Conservation (phyloP, 2,888 invertebrate species). For the Amblyteles armatorius region DNA sequence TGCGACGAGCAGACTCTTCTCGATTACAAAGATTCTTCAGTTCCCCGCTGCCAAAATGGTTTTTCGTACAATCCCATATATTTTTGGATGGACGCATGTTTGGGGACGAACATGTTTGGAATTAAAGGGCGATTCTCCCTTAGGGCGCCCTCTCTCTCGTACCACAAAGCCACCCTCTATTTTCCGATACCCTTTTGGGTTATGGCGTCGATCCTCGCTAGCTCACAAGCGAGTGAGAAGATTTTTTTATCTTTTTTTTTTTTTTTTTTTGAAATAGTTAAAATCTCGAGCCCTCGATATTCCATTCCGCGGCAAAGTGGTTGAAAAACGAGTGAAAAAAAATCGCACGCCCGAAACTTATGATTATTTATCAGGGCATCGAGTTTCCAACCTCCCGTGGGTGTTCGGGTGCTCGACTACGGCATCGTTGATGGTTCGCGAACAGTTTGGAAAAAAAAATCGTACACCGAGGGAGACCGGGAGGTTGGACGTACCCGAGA, state of each 20-base stretch:
- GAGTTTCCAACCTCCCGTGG: conserved; percentile 64
- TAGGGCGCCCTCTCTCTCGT: background rate
- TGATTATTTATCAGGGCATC: conserved; percentile 82
- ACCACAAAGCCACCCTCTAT: conserved; percentile 11
- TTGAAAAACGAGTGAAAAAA: conserved; percentile 55
- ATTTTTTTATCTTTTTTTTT: conserved; percentile 29
- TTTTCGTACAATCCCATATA: background rate
- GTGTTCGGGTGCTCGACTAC: conserved; percentile 46
- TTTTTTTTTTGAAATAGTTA: conserved; percentile 8
- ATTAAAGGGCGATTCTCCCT: background rate
- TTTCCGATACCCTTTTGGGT: conserved; percentile 17
- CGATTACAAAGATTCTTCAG: too few relatives aligned
- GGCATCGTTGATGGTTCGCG: conserved; percentile 64
- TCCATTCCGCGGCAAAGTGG: conserved; percentile 43
- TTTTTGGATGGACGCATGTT: background rate
- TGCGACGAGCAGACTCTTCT: too few relatives aligned
- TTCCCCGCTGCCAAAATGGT: background rate
- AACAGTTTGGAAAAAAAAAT: conserved; percentile 67
- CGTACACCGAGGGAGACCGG: conserved; percentile 64
- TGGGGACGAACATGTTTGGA: background rate
- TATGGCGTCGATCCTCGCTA: background rate
- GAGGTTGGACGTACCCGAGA: conserved; percentile 72
- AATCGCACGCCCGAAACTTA: conserved; percentile 73
- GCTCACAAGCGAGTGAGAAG: conserved; percentile 6
- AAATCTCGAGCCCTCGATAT: conserved; percentile 50